A percentile compares a stretch with the other conserved stretches of the same genome.
Evolutionary conservation across 2,797 vertebrate species (phyloP).

Genomic region (Cynodonichthys magdalenae): DNA sequence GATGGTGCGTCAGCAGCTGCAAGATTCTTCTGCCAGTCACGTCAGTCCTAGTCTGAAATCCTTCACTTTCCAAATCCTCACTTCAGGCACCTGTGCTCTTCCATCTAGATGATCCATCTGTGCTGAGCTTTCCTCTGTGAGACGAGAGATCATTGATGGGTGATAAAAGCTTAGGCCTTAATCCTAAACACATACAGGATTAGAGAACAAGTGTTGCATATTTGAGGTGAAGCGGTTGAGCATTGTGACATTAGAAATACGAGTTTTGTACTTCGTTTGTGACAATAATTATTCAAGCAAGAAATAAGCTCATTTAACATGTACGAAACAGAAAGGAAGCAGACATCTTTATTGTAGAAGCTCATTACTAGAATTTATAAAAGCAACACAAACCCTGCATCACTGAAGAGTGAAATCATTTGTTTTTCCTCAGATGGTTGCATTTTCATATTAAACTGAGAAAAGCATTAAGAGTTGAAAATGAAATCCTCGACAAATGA

Average conservation of each 20-base stretch:
- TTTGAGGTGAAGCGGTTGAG: slow-evolving; percentile 28
- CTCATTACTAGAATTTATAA: background rate
- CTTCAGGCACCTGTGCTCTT: slow-evolving; percentile 48
- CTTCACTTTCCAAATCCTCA: slow-evolving; percentile 65
- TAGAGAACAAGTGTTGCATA: slow-evolving; percentile 43
- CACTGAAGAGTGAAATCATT: background rate
- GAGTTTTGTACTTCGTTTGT: background rate
- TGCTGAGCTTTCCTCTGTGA: slow-evolving; percentile 43
- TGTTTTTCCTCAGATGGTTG: background rate
- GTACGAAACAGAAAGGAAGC: too few species aligned
- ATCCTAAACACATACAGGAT: slow-evolving; percentile 58
- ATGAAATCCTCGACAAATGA: background rate
- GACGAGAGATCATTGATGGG: slow-evolving; percentile 54
- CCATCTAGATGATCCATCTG: slow-evolving; percentile 59
- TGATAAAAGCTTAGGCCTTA: slow-evolving; percentile 62
- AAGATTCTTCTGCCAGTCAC: slow-evolving; percentile 51
- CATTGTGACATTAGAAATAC: slow-evolving; percentile 26
- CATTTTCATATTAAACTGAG: background rate
- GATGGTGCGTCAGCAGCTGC: slow-evolving; percentile 43
- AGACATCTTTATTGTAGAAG: background rate
- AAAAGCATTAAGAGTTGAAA: background rate
- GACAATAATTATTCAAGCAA: background rate
- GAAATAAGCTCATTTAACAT: too few species aligned
- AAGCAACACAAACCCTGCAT: too few species aligned
- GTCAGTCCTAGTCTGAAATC: slow-evolving; percentile 58